phyloP scores from a whole-genome alignment of 2,888 invertebrate species.

The Epinotia bilunana region DNA sequence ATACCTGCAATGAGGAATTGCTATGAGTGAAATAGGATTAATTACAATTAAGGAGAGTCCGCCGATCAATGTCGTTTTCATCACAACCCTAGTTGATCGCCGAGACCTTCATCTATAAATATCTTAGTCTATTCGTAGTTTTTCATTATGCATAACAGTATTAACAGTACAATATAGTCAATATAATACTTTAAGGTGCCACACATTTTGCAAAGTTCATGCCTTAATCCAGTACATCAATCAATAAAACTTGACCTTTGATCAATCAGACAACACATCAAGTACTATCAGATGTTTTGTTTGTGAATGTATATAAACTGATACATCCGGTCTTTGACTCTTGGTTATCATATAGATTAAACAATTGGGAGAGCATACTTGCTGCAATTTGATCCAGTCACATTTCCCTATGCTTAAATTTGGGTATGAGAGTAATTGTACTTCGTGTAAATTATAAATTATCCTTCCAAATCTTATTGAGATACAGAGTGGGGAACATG shows the following conservation, averaged over 20 bases:
- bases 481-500: neutral
- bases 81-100: slow-evolving; percentile 59
- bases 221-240: slow-evolving; percentile 15
- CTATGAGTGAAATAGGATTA: slow-evolving; percentile 3
- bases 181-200: neutral
- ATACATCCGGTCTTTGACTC: slow-evolving; percentile 22
- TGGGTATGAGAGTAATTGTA: slow-evolving; percentile 38
- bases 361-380: slow-evolving; percentile 51
- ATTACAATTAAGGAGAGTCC: slow-evolving; percentile 7
- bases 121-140: slow-evolving; percentile 55
- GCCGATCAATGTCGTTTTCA: slow-evolving; percentile 64
- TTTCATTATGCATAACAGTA: slow-evolving; percentile 36
- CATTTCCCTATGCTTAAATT: slow-evolving; percentile 7
- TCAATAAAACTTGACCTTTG: slow-evolving; percentile 51
- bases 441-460: too few species aligned
- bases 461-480: too few species aligned
- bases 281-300: slow-evolving; percentile 43
- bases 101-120: slow-evolving; percentile 81
- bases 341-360: slow-evolving; percentile 50
- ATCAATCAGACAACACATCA: slow-evolving; percentile 45
- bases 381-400: neutral
- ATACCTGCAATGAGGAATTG: neutral
- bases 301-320: slow-evolving; percentile 27
- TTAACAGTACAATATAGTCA: slow-evolving; percentile 7
- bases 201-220: neutral